These are phyloP conservation scores for Acanthurus lineatus DNA, from an alignment of 2,797 vertebrate genomes.

Conservation along the genomic window DNA sequence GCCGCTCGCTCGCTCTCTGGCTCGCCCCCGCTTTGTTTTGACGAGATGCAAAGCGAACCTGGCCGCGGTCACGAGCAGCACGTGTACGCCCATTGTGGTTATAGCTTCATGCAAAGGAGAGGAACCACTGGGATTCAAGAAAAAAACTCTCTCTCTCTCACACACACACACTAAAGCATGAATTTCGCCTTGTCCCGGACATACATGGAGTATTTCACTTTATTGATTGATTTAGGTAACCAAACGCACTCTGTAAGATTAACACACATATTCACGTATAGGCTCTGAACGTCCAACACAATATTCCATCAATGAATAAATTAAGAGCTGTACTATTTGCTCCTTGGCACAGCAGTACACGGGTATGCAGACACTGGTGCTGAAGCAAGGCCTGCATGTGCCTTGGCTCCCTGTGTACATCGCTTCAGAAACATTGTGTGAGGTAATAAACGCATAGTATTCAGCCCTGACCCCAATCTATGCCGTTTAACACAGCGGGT, in stretches of 20 bases:
- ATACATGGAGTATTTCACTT: background rate
- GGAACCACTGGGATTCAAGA: background rate
- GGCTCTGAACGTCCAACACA: no score
- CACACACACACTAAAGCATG: background rate
- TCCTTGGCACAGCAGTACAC: background rate
- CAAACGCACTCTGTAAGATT: background rate
- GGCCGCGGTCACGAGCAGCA: slow-evolving; percentile 49
- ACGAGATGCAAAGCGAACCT: slow-evolving; percentile 78
- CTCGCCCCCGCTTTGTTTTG: slow-evolving; percentile 85
- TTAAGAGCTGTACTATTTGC: background rate
- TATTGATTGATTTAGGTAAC: background rate
- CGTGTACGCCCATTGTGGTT: slow-evolving; percentile 66
- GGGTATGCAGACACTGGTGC: slow-evolving; percentile 13
- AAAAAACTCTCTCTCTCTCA: no score
- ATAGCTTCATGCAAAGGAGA: slow-evolving; percentile 22
- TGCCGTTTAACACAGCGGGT: slow-evolving; percentile 46
- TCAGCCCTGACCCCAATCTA: slow-evolving; percentile 65
- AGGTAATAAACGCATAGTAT: slow-evolving; percentile 17
- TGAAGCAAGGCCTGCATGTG: background rate
- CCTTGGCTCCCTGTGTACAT: background rate
- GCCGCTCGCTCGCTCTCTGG: slow-evolving; percentile 53
- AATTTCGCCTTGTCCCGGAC: background rate
- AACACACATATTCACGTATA: background rate
- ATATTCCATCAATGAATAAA: no score
- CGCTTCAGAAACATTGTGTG: slow-evolving; percentile 5